phyloP scores from a whole-genome alignment of 2,797 vertebrate genomes.

The Pogonophryne albipinna region DNA sequence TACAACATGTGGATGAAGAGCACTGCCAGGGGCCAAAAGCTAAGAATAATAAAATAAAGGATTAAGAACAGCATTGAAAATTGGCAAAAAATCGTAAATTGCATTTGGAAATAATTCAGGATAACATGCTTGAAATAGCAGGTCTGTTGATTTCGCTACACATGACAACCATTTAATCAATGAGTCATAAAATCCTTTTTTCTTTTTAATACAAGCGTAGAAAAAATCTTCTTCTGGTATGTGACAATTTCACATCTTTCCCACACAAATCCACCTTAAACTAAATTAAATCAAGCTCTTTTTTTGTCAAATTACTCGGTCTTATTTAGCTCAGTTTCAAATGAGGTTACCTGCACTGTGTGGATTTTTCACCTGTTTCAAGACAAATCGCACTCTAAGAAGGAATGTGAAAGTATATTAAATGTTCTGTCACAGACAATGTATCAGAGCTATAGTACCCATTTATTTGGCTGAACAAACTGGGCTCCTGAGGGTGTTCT shows the following conservation, averaged over 20 bases:
- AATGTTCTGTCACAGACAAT: conserved; percentile 51
- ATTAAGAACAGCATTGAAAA: conserved; percentile 34
- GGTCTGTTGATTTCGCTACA: conserved; percentile 19
- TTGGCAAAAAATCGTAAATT: neutral
- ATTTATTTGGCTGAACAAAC: conserved; percentile 45
- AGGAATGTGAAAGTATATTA: conserved; percentile 50
- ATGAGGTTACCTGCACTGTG: conserved; percentile 26
- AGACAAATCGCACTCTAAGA: conserved; percentile 38
- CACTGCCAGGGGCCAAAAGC: conserved; percentile 27
- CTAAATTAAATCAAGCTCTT: conserved; percentile 6
- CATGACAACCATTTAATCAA: neutral
- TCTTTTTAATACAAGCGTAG: neutral
- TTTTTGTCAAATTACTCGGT: neutral
- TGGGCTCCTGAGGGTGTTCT: conserved; percentile 38
- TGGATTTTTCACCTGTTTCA: conserved; percentile 22
- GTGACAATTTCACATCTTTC: neutral
- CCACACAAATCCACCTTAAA: conserved; percentile 16
- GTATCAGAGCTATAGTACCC: conserved; percentile 40
- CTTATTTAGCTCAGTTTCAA: conserved; percentile 13
- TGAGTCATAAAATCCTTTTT: neutral
- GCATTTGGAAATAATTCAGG: conserved; percentile 28
- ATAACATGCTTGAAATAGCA: conserved; percentile 21
- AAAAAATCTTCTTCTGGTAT: neutral
- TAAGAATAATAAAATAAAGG: conserved; percentile 41
- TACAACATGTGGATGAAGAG: conserved; percentile 44